Percentiles rank a stretch among this genome's conserved stretches.
Evolutionary conservation across 2,888 invertebrate genomes (phyloP).

Genomic region (Orchestes rusci): DNA sequence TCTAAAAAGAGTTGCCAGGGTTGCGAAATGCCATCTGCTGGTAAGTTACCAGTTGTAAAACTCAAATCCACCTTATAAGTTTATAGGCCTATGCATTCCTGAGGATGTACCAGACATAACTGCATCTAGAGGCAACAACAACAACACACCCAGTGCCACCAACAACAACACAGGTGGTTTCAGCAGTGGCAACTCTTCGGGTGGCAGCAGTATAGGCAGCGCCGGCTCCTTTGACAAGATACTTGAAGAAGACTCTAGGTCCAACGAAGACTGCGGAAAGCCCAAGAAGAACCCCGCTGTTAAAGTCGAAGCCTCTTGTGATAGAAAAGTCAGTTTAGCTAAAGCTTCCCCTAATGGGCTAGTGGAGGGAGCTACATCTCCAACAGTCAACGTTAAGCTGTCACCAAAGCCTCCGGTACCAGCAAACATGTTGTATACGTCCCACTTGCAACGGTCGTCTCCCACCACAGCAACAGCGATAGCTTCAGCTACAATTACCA

Average conservation of each 20-base stretch:
- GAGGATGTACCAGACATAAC: conserved; percentile 65
- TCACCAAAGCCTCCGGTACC: conserved; percentile 54
- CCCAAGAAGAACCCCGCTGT: too few species aligned
- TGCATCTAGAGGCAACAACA: conserved; percentile 63
- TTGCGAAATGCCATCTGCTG: conserved; percentile 65
- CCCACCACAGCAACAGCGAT: conserved; percentile 61
- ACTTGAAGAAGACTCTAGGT: conserved; percentile 67
- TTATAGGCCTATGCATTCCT: conserved; percentile 48
- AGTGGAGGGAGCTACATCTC: conserved; percentile 26
- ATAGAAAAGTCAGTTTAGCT: conserved; percentile 48
- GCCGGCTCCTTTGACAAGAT: conserved; percentile 60
- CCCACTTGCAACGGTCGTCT: conserved; percentile 54
- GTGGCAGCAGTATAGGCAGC: conserved; percentile 40
- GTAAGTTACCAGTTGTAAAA: conserved; percentile 4
- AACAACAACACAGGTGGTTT: conserved; percentile 60
- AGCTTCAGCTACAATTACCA: conserved; percentile 48
- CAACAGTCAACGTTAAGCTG: conserved; percentile 46
- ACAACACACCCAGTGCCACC: conserved; percentile 74
- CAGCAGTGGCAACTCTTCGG: conserved; percentile 58
- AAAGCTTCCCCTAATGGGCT: conserved; percentile 49
- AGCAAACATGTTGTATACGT: conserved; percentile 46
- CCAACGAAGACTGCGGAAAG: conserved; percentile 57
- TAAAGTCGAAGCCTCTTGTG: too few species aligned
- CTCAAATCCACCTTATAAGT: neutral
- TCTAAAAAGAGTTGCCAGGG: conserved; percentile 72